A percentile compares a stretch with the other conserved stretches of the same genome.
phyloP scores from a whole-genome alignment of 2,888 invertebrate genomes.

The Chaitophorus viminalis region DNA sequence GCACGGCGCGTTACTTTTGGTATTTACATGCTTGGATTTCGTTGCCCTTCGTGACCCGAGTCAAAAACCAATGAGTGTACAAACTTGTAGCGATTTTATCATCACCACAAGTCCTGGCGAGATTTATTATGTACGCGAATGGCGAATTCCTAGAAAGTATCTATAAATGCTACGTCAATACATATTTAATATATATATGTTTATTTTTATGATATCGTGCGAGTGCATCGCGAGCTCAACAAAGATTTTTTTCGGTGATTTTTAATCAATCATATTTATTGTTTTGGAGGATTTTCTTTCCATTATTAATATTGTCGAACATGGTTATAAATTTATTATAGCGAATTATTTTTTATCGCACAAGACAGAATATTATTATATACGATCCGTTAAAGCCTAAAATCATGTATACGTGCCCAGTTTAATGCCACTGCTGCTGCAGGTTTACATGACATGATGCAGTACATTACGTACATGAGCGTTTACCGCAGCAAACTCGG shows the following conservation, averaged over 20 bases:
- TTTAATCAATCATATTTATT: not conserved
- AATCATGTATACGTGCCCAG: no score
- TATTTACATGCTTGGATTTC: conserved; percentile 37
- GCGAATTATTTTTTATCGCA: no score
- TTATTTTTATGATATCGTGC: not conserved
- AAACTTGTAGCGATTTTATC: conserved; percentile 29
- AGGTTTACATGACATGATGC: no score
- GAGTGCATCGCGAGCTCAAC: not conserved
- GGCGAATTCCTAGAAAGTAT: not conserved
- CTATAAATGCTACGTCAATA: not conserved
- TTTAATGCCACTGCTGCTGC: no score
- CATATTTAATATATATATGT: not conserved
- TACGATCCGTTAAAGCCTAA: no score
- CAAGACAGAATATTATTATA: no score
- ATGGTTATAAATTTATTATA: no score
- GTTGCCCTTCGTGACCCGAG: conserved; percentile 38
- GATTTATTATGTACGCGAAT: conserved; percentile 23
- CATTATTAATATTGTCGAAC: no score
- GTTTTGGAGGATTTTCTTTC: not conserved
- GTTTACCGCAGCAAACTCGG: not conserved
- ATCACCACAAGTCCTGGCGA: not conserved
- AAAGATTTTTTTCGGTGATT: no score
- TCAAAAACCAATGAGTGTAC: conserved; percentile 26
- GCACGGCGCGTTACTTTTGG: conserved; percentile 30
- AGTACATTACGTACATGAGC: not conserved